Percentiles rank a stretch among this genome's conserved stretches.
Conservation (phyloP, 2,888 invertebrate genomes). For the Rhogogaster chlorosoma region DNA sequence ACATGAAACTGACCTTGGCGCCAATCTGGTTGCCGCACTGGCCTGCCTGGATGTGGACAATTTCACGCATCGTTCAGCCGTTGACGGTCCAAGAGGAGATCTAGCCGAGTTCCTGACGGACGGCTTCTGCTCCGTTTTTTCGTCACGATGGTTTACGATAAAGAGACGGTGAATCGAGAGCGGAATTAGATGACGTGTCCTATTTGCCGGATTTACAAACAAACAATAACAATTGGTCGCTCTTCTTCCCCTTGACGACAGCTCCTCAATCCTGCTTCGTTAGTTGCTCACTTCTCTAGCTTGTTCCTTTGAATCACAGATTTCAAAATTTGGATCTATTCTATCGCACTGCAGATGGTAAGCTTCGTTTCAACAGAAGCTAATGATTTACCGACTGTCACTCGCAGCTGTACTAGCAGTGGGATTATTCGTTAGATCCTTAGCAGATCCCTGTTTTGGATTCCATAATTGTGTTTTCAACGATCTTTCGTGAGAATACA, state of each 20-base stretch:
- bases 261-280: background rate
- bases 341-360: background rate
- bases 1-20: slow-evolving; percentile 80
- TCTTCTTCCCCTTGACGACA: slow-evolving; percentile 50
- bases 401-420: background rate
- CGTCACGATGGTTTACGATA: background rate
- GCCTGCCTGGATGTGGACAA: slow-evolving; percentile 90
- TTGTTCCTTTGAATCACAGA: background rate
- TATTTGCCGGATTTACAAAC: background rate
- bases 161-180: slow-evolving; percentile 13
- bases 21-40: slow-evolving; percentile 95
- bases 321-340: background rate
- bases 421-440: background rate
- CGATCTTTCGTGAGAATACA: background rate
- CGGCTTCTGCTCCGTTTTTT: slow-evolving; percentile 1
- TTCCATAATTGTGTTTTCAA: background rate
- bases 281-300: background rate
- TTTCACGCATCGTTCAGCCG: slow-evolving; percentile 84
- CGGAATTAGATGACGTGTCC: slow-evolving; percentile 14
- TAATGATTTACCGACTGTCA: background rate
- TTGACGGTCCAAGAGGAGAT: slow-evolving; percentile 21
- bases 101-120: background rate
- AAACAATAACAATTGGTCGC: slow-evolving; percentile 60
- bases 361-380: background rate
- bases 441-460: background rate